Evolutionary conservation across 2,888 invertebrate genomes (phyloP).

Genomic region (Drosophila vallismaia): DNA sequence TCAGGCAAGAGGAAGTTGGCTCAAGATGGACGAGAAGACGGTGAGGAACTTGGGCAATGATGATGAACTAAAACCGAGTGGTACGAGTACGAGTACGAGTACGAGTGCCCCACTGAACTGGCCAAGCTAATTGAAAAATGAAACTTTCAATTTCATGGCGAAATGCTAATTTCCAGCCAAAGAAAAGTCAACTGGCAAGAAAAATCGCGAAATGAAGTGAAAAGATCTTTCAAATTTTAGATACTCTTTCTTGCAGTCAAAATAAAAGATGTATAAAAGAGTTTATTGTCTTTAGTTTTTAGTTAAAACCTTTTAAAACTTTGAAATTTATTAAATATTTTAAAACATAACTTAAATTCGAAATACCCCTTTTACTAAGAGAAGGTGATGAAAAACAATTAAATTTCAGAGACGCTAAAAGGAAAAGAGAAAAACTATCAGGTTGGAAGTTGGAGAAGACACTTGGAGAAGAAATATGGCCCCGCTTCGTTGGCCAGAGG

Average conservation of each 20-base stretch:
- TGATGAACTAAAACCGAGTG: slow-evolving; percentile 9
- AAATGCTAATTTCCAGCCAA: slow-evolving; percentile 43
- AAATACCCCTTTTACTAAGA: slow-evolving; percentile 12
- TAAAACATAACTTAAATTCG: slow-evolving; percentile 7
- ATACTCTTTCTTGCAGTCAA: slow-evolving; percentile 10
- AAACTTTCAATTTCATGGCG: slow-evolving; percentile 71
- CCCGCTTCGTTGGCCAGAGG: slow-evolving; percentile 52
- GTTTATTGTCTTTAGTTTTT: not conserved
- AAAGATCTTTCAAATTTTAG: slow-evolving; percentile 4
- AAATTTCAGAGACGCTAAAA: slow-evolving; percentile 51
- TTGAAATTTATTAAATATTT: slow-evolving; percentile 3
- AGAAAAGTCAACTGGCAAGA: slow-evolving; percentile 35
- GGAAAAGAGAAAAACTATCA: slow-evolving; percentile 32
- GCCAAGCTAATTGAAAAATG: slow-evolving; percentile 49
- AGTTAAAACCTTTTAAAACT: not conserved
- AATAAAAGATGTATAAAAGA: not conserved
- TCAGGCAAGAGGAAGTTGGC: slow-evolving; percentile 22
- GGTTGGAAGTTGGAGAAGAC: slow-evolving; percentile 32
- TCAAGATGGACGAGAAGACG: slow-evolving; percentile 5
- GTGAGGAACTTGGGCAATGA: slow-evolving; percentile 11
- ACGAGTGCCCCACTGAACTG: slow-evolving; percentile 46
- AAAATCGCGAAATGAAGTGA: slow-evolving; percentile 12
- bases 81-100: no score
- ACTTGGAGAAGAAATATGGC: slow-evolving; percentile 40
- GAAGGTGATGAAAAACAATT: slow-evolving; percentile 59